phyloP scores from a whole-genome alignment of 2,113 vertebrate species.

The Mobula birostris region DNA sequence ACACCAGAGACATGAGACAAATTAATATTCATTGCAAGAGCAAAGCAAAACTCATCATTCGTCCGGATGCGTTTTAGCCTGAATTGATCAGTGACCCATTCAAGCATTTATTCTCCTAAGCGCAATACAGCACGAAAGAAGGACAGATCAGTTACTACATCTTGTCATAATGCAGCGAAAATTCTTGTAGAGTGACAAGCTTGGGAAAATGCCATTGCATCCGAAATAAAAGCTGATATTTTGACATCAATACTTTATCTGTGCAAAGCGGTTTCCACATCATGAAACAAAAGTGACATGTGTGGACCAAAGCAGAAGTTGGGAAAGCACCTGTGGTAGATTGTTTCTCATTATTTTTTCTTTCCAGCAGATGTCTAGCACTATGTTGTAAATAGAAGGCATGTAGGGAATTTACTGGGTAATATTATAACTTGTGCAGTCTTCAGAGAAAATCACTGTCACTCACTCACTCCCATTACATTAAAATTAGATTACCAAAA shows the following conservation, averaged over 20 bases:
- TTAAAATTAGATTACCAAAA: not conserved
- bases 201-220: not conserved
- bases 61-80: not conserved
- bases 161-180: not conserved
- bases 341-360: not conserved
- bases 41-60: not conserved
- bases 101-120: not conserved
- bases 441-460: not conserved
- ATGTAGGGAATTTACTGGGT: not conserved
- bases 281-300: not conserved
- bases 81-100: not conserved
- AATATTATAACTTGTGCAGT: not conserved
- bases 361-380: not conserved
- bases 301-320: not conserved
- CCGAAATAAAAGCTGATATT: not conserved
- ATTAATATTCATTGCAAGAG: not conserved
- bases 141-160: not conserved
- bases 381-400: not conserved
- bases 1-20: not conserved
- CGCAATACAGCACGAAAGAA: not conserved
- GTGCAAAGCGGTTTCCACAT: not conserved
- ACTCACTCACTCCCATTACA: not conserved
- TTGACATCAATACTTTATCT: not conserved
- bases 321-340: not conserved
- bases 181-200: not conserved